Base-by-base conservation (phyloP, 2,888 invertebrate genomes). In the Lepidocyrtoides sp. region DNA sequence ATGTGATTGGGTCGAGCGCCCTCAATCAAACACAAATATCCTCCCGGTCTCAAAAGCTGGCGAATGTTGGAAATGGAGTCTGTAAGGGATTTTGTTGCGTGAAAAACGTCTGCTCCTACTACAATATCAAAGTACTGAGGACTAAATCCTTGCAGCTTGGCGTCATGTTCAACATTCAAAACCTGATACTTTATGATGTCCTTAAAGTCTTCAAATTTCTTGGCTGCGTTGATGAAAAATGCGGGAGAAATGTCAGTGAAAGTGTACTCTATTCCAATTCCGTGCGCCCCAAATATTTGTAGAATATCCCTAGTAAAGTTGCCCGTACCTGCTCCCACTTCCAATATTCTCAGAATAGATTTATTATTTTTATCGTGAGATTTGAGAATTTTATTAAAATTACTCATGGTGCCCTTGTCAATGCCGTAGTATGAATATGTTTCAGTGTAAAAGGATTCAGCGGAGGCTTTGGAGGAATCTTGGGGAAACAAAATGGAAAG, bases 221-320 rank as follows among this genome's bases (percentile, higher is more conserved):
- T 87, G 20, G 77, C 17, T 14, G 89, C 88, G 12, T 57, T 66
- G 0, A 81, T 26, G 17, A 91, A 87, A 12, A 89, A 82, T 0
- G 87, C 69, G 0, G 89, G 54, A 3, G 91, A 91, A 23, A 91
- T 77, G 29, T 92, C 92, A 1, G 92, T 87, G 83, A 86, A 92
- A 0, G 89, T 91, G 44, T 85, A 92, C 17, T 91, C 88, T 4
- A 81, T 81, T 3, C 26, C 54, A 23, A 72, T 10, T 1, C 26
- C 36, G n/a, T 79, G 48, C 20, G 77, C 81, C 4, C 41, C 44
- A 7, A 92, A 29, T 41, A 83, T 26, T 3, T 10, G 0, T 7
- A 92, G 41, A 44, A 91, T 41, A 14, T 66, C 57, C n/a, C 63
- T 29, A 1, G 89, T 63, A 26, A 83, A 85, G 32, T 85, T 79